Percentiles rank a stretch among this genome's conserved stretches.
phyloP scores from a whole-genome alignment of 2,888 invertebrate species.

The Agriopis marginaria region DNA sequence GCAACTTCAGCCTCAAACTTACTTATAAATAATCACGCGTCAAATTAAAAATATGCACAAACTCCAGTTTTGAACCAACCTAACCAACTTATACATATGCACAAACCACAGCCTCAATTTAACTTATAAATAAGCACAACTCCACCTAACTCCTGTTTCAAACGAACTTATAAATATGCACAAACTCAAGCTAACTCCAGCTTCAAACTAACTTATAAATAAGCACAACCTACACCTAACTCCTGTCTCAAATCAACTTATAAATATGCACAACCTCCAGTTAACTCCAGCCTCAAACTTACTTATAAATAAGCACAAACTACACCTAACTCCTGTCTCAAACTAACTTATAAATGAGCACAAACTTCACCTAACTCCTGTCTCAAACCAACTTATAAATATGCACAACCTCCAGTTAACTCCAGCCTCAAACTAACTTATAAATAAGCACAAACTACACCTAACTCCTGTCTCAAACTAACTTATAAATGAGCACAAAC shows the following conservation, averaged over 20 bases:
- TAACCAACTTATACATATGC: too few species aligned
- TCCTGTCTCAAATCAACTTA: too few species aligned
- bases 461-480: too few species aligned
- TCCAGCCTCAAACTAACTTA: neutral
- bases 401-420: conserved; percentile 1
- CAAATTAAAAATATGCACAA: conserved; percentile 14
- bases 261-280: neutral
- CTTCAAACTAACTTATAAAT: conserved; percentile 14
- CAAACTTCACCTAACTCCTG: neutral
- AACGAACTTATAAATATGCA: too few species aligned
- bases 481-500: neutral
- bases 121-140: conserved; percentile 17
- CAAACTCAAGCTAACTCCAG: neutral
- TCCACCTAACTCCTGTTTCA: neutral
- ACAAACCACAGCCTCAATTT: neutral
- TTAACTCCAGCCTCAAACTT: neutral
- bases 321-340: too few species aligned
- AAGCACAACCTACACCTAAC: neutral
- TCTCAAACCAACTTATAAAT: conserved; percentile 16
- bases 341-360: too few species aligned
- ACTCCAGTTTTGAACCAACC: too few species aligned
- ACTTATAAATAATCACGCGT: neutral
- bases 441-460: too few species aligned
- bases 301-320: too few species aligned
- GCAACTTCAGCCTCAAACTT: neutral